These are phyloP conservation scores for Ectropis grisescens DNA, from an alignment of 1,140 invertebrate species.

Conservation along the genomic window DNA sequence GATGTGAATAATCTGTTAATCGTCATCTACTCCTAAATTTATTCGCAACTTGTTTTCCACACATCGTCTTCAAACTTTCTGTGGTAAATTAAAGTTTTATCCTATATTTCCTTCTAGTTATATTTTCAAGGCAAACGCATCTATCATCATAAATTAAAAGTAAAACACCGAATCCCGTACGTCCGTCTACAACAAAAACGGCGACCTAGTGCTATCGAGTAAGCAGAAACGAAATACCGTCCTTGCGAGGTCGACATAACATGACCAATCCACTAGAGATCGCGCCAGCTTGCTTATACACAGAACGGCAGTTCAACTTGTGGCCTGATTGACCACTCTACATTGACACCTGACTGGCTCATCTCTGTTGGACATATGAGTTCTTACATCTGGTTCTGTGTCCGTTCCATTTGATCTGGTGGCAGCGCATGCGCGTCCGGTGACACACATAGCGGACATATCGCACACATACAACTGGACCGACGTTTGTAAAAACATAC, in stretches of 20 bases:
- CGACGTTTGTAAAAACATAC: slow-evolving; percentile 51
- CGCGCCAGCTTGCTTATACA: background rate
- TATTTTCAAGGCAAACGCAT: too few relatives aligned
- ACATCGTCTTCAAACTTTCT: too few relatives aligned
- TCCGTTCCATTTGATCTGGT: slow-evolving; percentile 54
- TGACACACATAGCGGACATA: slow-evolving; percentile 61
- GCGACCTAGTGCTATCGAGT: slow-evolving; percentile 33
- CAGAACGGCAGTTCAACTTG: background rate
- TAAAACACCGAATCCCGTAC: slow-evolving; percentile 12
- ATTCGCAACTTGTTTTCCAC: too few relatives aligned
- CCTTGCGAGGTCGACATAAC: slow-evolving; percentile 46
- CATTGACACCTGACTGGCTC: too few relatives aligned
- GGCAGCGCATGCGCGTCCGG: slow-evolving; percentile 41
- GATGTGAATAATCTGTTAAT: too few relatives aligned
- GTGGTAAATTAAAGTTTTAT: too few relatives aligned
- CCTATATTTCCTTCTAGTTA: too few relatives aligned
- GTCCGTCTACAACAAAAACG: slow-evolving; percentile 44
- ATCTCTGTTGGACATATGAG: too few relatives aligned
- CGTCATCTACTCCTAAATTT: too few relatives aligned
- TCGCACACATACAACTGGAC: slow-evolving; percentile 52
- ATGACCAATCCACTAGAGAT: background rate
- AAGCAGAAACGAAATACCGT: slow-evolving; percentile 51
- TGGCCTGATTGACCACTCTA: too few relatives aligned
- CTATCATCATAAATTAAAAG: slow-evolving; percentile 7
- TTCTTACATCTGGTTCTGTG: slow-evolving; percentile 12